A percentile compares a stretch with the other conserved stretches of the same genome.
Conservation (phyloP, 2,113 vertebrate species). For the Vimba vimba region DNA sequence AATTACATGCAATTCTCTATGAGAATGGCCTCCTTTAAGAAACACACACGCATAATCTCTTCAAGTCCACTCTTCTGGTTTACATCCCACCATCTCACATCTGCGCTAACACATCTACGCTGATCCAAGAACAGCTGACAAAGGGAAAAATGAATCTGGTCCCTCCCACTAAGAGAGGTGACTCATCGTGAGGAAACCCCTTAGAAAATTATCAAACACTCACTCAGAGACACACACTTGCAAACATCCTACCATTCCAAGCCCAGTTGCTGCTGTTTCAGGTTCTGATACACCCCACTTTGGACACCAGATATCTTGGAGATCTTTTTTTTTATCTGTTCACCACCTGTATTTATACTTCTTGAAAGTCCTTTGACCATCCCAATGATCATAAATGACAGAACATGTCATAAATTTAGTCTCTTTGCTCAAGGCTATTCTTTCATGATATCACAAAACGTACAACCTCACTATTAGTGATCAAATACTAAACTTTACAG, state of each 20-base stretch:
- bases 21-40: not conserved
- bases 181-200: slow-evolving; percentile 55
- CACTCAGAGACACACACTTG: slow-evolving; percentile 3
- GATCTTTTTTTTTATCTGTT: not conserved
- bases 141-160: slow-evolving; percentile 25
- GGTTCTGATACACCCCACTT: not conserved
- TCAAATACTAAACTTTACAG: not conserved
- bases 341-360: not conserved
- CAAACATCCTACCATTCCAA: not conserved
- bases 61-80: not conserved
- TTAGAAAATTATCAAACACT: slow-evolving; percentile 38
- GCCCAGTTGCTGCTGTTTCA: slow-evolving; percentile 1
- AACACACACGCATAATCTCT: slow-evolving; percentile 3
- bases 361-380: not conserved
- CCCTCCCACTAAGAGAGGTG: slow-evolving; percentile 43
- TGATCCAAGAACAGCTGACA: slow-evolving; percentile 42
- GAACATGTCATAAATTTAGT: not conserved
- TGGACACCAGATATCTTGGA: not conserved
- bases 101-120: slow-evolving; percentile 2
- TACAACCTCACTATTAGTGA: not conserved
- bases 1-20: not conserved
- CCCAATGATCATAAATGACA: not conserved
- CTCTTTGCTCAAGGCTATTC: not conserved
- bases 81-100: slow-evolving; percentile 5
- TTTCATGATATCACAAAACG: not conserved